Conservation (phyloP, 2,888 invertebrate genomes). For the Amphipyra tragopoginis region DNA sequence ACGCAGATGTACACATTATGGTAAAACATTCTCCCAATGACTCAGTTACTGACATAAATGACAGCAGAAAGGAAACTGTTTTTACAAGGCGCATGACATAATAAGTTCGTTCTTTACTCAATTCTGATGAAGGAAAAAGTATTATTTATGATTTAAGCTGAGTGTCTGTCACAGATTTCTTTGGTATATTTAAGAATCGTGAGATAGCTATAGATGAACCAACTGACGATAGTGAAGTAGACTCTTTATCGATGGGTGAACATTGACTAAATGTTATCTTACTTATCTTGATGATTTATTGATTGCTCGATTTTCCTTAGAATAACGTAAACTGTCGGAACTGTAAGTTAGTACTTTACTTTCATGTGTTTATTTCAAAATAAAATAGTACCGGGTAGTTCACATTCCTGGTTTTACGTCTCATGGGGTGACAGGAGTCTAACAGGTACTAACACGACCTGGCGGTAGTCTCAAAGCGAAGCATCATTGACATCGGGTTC, state of each 20-base stretch:
- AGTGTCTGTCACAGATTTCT: slow-evolving; percentile 2
- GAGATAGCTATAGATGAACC: background rate
- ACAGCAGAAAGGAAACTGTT: slow-evolving; percentile 54
- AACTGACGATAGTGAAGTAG: background rate
- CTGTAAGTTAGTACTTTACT: too few relatives aligned
- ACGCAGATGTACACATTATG: slow-evolving; percentile 40
- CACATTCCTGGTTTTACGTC: slow-evolving; percentile 13
- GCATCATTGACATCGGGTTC: slow-evolving; percentile 27
- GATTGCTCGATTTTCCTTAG: too few relatives aligned
- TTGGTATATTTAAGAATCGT: slow-evolving; percentile 10
- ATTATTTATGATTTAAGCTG: slow-evolving; percentile 16
- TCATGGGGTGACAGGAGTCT: slow-evolving; percentile 11
- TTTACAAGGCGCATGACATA: slow-evolving; percentile 43
- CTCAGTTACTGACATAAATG: slow-evolving; percentile 48
- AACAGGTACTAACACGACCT: slow-evolving; percentile 5
- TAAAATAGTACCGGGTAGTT: background rate
- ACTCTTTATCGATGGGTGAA: background rate
- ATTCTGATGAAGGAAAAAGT: background rate
- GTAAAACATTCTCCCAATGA: slow-evolving; percentile 52
- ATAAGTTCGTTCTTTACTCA: slow-evolving; percentile 35
- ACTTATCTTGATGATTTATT: too few relatives aligned
- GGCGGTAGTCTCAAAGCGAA: slow-evolving; percentile 27
- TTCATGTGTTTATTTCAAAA: too few relatives aligned
- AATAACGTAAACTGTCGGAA: too few relatives aligned
- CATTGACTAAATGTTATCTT: too few relatives aligned